Conservation (phyloP, 92 coral and sea anemone species). For the Montipora capitata region DNA sequence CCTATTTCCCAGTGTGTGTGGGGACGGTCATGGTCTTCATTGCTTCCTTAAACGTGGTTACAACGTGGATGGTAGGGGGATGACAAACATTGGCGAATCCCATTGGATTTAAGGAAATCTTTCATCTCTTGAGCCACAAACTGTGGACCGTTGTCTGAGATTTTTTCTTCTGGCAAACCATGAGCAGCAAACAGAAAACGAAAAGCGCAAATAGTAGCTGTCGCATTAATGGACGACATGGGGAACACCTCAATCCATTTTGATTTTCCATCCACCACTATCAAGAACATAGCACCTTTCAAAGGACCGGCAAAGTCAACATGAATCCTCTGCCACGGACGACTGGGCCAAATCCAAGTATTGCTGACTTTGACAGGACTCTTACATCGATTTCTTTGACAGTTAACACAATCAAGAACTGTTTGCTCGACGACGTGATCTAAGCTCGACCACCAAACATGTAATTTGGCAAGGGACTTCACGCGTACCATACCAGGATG, state of each 20-base stretch:
- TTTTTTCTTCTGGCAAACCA: too few species aligned
- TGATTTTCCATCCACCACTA: constrained; percentile 35
- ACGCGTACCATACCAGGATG: constrained; percentile 59
- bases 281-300: constrained; percentile 20
- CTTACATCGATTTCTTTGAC: constrained; percentile 9
- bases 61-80: too few species aligned
- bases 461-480: constrained; percentile 61
- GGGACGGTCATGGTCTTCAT: too few species aligned
- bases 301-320: constrained; percentile 66
- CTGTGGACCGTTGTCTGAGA: not conserved
- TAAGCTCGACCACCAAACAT: constrained; percentile 48
- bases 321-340: constrained; percentile 71
- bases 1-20: too few species aligned
- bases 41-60: too few species aligned
- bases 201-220: too few species aligned
- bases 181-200: too few species aligned
- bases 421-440: constrained; percentile 50
- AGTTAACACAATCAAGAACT: constrained; percentile 38
- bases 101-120: too few species aligned
- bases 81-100: too few species aligned
- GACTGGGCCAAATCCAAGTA: constrained; percentile 69
- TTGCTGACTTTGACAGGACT: constrained; percentile 11
- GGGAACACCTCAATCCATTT: too few species aligned
- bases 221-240: too few species aligned
- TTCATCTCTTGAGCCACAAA: not conserved